These are phyloP conservation scores for Bothrops jararaca DNA, from an alignment of 2,113 vertebrate species.

Conservation along the genomic window DNA sequence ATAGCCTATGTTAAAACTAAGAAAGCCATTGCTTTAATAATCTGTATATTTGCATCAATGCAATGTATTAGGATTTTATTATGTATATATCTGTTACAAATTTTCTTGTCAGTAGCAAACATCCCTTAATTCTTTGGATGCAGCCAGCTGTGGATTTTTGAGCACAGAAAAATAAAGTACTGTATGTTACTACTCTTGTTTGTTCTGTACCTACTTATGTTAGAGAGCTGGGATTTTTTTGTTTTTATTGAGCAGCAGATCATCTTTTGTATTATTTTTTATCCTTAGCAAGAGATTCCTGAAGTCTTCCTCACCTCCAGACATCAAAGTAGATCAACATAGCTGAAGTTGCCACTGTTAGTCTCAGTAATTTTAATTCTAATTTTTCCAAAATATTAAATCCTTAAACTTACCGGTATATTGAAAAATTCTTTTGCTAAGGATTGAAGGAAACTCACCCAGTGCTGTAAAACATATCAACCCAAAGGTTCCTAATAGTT, in stretches of 20 bases:
- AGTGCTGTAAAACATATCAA: background rate
- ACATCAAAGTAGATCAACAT: background rate
- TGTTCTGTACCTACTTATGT: background rate
- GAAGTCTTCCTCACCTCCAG: background rate
- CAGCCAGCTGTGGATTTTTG: background rate
- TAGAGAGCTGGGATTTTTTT: background rate
- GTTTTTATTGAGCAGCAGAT: background rate
- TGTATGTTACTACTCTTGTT: background rate
- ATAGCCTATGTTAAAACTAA: background rate
- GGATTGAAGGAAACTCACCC: background rate
- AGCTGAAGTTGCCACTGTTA: background rate
- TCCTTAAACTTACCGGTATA: background rate
- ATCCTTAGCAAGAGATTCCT: background rate
- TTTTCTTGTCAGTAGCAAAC: background rate
- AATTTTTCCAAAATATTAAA: background rate
- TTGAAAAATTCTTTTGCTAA: background rate
- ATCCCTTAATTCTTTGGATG: background rate
- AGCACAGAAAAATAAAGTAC: background rate
- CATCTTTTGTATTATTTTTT: background rate
- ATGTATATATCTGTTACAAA: background rate
- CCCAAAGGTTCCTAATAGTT: background rate
- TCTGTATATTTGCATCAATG: background rate
- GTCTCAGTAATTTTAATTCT: background rate
- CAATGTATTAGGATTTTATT: background rate
- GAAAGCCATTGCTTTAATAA: background rate